phyloP scores from a whole-genome alignment of 2,113 vertebrate species.

The Chunga burmeisteri region DNA sequence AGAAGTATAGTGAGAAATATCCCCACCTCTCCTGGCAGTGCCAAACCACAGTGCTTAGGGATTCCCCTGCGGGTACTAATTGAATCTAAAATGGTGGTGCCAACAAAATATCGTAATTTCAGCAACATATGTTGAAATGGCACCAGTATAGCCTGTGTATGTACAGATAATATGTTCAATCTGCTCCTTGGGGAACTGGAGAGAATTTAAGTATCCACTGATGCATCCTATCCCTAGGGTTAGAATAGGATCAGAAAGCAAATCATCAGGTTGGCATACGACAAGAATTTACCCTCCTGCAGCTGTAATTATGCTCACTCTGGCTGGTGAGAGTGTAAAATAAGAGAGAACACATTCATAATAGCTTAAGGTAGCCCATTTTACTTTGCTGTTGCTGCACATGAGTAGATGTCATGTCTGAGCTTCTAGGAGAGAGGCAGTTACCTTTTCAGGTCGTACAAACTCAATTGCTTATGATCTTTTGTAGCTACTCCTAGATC shows the following conservation, averaged over 20 bases:
- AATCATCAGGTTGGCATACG: background rate
- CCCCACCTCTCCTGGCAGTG: background rate
- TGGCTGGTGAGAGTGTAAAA: background rate
- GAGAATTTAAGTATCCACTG: background rate
- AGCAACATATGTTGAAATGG: background rate
- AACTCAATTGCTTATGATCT: background rate
- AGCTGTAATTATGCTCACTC: background rate
- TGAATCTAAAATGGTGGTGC: background rate
- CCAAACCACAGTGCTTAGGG: background rate
- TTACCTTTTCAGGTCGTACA: background rate
- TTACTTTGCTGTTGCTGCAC: background rate
- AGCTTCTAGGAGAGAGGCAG: background rate
- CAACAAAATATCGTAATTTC: background rate
- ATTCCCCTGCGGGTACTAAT: background rate
- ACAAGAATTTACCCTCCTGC: background rate
- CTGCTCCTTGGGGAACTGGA: background rate
- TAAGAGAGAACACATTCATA: background rate
- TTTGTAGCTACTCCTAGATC: background rate
- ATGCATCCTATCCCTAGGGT: background rate
- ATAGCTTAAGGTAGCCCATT: background rate
- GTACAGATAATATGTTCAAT: background rate
- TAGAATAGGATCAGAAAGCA: background rate
- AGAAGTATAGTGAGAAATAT: background rate
- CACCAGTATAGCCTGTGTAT: background rate
- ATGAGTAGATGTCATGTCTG: background rate